A percentile compares a stretch with the other conserved stretches of the same genome.
Conservation (phyloP, 2,113 vertebrate species). For the Lophura nycthemera region DNA sequence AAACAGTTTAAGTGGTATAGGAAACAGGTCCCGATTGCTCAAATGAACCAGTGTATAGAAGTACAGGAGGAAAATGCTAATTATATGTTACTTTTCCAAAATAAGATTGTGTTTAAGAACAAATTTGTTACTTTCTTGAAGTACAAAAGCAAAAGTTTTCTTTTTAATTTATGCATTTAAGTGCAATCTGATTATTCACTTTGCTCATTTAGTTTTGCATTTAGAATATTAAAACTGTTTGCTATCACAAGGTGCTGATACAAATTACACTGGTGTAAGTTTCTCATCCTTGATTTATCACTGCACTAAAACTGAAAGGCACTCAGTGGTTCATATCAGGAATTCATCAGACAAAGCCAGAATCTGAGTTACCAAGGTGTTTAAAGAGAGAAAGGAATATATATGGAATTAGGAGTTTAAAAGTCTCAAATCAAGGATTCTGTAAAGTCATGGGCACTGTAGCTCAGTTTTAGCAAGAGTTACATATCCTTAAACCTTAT, state of each 20-base stretch:
- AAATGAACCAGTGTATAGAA: background rate
- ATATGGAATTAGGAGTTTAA: background rate
- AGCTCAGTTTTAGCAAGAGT: conserved; percentile 20
- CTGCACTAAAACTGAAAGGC: background rate
- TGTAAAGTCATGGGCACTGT: background rate
- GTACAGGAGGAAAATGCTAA: background rate
- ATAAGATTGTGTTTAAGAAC: background rate
- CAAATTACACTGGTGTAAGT: background rate
- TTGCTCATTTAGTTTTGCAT: background rate
- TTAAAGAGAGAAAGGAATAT: background rate
- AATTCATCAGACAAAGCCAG: background rate
- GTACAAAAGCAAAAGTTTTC: background rate
- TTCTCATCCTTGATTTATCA: background rate
- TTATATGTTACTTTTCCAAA: background rate
- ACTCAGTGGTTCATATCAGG: rapidly evolving
- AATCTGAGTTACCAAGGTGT: background rate
- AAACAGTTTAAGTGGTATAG: background rate
- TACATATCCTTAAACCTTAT: conserved; percentile 31
- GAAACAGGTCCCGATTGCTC: background rate
- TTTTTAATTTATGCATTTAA: background rate
- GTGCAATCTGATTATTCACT: background rate
- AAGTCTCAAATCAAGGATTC: background rate
- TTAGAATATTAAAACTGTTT: background rate
- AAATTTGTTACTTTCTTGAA: background rate
- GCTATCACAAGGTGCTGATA: background rate